Percentiles rank a stretch among this genome's conserved stretches.
Evolutionary conservation across 2,113 vertebrate genomes (phyloP).

Genomic region (Dolichallabes microphthalmus): DNA sequence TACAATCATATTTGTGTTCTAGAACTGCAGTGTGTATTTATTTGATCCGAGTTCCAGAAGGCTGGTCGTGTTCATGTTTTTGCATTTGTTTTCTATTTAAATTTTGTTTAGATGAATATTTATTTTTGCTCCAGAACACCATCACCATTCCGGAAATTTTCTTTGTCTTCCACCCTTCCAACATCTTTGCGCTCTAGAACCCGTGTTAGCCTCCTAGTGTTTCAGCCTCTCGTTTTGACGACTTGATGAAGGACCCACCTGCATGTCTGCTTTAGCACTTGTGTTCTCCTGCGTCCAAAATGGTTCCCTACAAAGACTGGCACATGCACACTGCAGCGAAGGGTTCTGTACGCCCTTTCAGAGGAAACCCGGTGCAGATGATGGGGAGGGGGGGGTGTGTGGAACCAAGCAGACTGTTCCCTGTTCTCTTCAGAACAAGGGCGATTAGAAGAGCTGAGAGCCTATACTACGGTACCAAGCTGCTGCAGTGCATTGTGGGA

Average conservation of each 20-base stretch:
- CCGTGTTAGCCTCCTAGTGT: background rate
- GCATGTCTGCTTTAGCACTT: background rate
- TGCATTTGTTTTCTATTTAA: background rate
- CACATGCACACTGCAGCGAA: background rate
- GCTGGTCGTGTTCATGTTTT: too few species aligned
- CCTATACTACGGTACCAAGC: background rate
- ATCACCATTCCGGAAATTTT: background rate
- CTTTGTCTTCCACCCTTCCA: background rate
- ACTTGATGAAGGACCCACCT: background rate
- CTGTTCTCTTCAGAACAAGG: too few species aligned
- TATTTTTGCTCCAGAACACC: background rate
- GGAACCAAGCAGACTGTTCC: background rate
- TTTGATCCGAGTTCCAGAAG: too few species aligned
- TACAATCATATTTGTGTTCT: background rate
- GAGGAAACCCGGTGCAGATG: background rate
- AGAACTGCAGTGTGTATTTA: background rate
- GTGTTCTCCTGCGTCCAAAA: background rate
- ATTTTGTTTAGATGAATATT: background rate
- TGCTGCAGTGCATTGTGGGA: conserved; percentile 13
- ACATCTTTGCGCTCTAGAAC: background rate
- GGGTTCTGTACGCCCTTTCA: background rate
- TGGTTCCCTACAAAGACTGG: background rate
- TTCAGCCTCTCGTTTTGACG: too few species aligned
- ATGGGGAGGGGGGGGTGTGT: background rate
- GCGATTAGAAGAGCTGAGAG: background rate